Base-by-base conservation (phyloP, 2,797 vertebrate genomes). In the Oryzias dopingdopingensis region DNA sequence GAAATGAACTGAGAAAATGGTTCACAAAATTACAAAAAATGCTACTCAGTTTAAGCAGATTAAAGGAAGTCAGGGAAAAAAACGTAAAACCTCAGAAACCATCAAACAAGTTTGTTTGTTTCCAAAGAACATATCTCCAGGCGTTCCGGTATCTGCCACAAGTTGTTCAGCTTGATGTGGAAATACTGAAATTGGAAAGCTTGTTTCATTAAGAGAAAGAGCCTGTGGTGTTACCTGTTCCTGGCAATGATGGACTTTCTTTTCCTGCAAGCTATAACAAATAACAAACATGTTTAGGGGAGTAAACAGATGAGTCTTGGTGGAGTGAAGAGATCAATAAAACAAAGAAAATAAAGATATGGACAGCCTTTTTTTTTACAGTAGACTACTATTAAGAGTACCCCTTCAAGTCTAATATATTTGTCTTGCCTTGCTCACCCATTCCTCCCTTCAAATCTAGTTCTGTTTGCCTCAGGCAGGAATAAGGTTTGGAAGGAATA, bases 121-220 rank as follows among this genome's bases (percentile, higher is more conserved):
- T 66, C 63, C 49, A 37, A 29, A 40, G 46, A 42, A 69, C 48
- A 62, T 51, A 74, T 81, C 69, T 84, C 76, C 54, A 62, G 76
- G 80, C 58, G 63, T 81, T 54, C 40, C 56, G 42, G 51, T 77
- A 61, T 81, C 76, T 72, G 56, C 59, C 45, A 59, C 10, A 17
- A 60, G 67, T 71, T 72, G 44, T 71, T 78, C 41, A 61, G 73
- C 67, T 62, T 18, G 52, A 41, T 58, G 66, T 59, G 63, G 65
- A 85, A 83, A 85, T 62, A 51, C 70, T 42, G 23, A 53, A 66
- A 64, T 90, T 89, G 77, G 78, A 70, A 70, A 90, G 90, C 64
- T n/a, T 26, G 48, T 18, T 29, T 58, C 51, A 85, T 80, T 72
- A 78, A 46, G 37, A 65, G 0, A 17, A 15, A 54, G 37, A 52